phyloP scores from a whole-genome alignment of 1,140 invertebrate genomes.

The Dufourea novaeangliae region DNA sequence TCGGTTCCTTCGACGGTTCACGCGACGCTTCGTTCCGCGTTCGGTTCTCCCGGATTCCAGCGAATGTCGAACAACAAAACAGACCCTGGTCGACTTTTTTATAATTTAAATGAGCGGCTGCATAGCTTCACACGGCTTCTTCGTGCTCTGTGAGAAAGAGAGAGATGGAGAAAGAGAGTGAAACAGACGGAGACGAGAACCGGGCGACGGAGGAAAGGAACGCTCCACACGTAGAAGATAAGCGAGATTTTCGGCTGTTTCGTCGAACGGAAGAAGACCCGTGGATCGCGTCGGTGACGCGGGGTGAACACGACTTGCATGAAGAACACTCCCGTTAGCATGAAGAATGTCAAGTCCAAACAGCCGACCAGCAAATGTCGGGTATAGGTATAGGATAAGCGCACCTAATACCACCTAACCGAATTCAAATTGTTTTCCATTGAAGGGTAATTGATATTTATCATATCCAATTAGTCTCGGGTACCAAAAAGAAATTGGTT shows the following conservation, averaged over 20 bases:
- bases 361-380: background rate
- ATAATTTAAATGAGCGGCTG: slow-evolving; percentile 22
- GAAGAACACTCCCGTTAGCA: slow-evolving; percentile 47
- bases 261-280: slow-evolving; percentile 43
- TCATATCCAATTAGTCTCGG: too few species aligned
- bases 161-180: too few species aligned
- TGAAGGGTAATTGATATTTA: too few species aligned
- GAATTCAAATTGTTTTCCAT: too few species aligned
- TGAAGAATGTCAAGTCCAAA: slow-evolving; percentile 56
- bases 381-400: too few species aligned
- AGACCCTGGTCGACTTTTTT: background rate
- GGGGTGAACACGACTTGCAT: slow-evolving; percentile 51
- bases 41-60: too few species aligned
- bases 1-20: too few species aligned
- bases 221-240: slow-evolving; percentile 42
- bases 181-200: too few species aligned
- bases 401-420: too few species aligned
- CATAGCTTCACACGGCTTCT: slow-evolving; percentile 19
- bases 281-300: slow-evolving; percentile 49
- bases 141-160: background rate
- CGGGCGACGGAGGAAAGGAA: background rate
- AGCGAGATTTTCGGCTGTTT: slow-evolving; percentile 55
- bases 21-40: too few species aligned
- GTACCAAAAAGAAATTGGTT: too few species aligned
- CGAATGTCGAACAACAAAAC: background rate